Evolutionary conservation across 2,797 vertebrate species (phyloP).

Genomic region (Oryzias dopingdopingensis): DNA sequence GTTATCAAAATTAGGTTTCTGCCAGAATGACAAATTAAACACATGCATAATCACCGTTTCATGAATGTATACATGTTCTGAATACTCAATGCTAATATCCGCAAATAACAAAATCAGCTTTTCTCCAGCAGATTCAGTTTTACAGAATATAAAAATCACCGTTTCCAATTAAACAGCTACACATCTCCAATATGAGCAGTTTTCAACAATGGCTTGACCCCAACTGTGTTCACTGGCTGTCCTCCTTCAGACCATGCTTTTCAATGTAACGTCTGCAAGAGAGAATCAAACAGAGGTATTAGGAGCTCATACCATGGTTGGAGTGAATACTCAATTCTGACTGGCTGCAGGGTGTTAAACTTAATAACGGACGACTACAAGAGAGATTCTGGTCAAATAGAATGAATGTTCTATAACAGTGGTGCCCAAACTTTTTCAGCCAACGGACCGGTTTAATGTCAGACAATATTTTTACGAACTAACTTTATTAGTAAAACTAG

Average conservation of each 20-base stretch:
- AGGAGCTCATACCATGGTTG: no score
- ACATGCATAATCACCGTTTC: slow-evolving; percentile 80
- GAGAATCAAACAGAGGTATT: slow-evolving; percentile 4
- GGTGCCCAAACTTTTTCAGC: no score
- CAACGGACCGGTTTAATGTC: no score
- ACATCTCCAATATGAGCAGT: slow-evolving; percentile 46
- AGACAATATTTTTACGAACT: no score
- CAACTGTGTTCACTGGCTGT: slow-evolving; percentile 63
- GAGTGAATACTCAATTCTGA: no score
- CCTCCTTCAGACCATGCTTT: slow-evolving; percentile 77
- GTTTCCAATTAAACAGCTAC: slow-evolving; percentile 56
- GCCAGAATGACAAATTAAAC: slow-evolving; percentile 79
- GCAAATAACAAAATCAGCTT: slow-evolving; percentile 50
- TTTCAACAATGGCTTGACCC: slow-evolving; percentile 52
- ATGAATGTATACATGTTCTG: slow-evolving; percentile 68
- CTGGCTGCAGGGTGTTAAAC: no score
- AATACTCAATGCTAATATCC: slow-evolving; percentile 43
- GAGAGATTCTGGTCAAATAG: no score
- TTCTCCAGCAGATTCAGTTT: slow-evolving; percentile 44
- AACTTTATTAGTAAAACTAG: no score
- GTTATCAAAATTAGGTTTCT: slow-evolving; percentile 83
- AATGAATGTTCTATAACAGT: no score
- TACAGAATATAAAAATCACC: slow-evolving; percentile 67
- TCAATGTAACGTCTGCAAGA: slow-evolving; percentile 77
- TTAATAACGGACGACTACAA: no score